phyloP scores from a whole-genome alignment of 2,113 vertebrate genomes.

The Balaenoptera acutorostrata region DNA sequence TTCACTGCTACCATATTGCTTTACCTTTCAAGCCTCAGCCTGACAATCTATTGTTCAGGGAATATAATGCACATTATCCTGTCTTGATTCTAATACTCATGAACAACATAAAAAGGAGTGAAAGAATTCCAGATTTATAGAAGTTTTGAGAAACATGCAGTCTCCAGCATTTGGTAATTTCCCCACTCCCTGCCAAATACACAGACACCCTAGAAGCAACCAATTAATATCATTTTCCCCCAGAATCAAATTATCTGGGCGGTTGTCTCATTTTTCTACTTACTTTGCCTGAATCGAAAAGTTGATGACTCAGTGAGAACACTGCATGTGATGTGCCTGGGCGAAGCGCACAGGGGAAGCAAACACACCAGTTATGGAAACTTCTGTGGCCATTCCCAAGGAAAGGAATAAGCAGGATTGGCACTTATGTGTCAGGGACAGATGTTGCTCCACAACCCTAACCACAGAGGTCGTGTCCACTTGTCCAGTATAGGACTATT shows the following conservation, averaged over 20 bases:
- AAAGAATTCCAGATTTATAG: neutral
- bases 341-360: neutral
- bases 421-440: neutral
- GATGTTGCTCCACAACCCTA: neutral
- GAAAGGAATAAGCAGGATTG: neutral
- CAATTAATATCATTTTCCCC: neutral
- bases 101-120: neutral
- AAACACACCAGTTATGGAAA: neutral
- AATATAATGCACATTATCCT: neutral
- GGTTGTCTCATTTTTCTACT: neutral
- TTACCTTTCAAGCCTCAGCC: neutral
- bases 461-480: neutral
- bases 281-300: neutral
- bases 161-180: neutral
- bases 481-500: neutral
- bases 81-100: neutral
- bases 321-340: neutral
- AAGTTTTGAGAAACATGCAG: neutral
- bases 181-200: neutral
- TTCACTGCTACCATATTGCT: neutral
- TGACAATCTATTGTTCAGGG: neutral
- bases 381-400: conserved; percentile 4
- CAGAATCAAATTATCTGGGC: neutral
- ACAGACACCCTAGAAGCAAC: neutral
- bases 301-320: neutral